phyloP scores from a whole-genome alignment of 2,797 vertebrate genomes.

The Chloroceryle amazona region DNA sequence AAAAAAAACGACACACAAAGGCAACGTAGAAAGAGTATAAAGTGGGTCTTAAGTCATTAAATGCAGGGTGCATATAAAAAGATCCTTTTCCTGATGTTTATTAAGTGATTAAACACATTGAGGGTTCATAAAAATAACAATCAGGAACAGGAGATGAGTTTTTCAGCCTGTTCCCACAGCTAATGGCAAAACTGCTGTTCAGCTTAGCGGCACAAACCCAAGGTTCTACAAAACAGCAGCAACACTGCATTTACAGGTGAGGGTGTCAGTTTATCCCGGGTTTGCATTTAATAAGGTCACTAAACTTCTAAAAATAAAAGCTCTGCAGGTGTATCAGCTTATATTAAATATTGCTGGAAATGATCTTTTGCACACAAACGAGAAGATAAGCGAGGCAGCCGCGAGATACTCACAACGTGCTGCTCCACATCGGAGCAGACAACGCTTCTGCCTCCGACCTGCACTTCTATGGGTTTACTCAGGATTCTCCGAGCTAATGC shows the following conservation, averaged over 20 bases:
- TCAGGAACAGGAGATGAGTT: neutral
- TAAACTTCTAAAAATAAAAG: neutral
- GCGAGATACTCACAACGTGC: conserved; percentile 88
- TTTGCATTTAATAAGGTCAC: neutral
- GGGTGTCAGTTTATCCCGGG: neutral
- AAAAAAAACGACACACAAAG: conserved; percentile 9
- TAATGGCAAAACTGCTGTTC: neutral
- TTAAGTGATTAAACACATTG: neutral
- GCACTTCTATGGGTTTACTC: conserved; percentile 94
- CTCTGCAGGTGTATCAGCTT: neutral
- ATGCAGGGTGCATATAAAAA: neutral
- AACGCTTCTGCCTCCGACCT: conserved; percentile 96
- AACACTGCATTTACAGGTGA: neutral
- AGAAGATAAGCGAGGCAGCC: neutral
- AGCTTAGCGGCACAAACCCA: neutral
- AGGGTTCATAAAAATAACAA: neutral
- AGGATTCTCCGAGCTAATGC: conserved; percentile 96
- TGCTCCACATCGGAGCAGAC: conserved; percentile 99
- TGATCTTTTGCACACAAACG: neutral
- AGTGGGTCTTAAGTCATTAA: neutral
- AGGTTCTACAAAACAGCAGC: neutral
- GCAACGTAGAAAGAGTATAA: neutral
- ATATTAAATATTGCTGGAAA: neutral
- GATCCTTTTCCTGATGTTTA: no score
- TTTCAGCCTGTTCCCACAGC: neutral